These are phyloP conservation scores for Ochropleura plecta DNA, from an alignment of 2,888 invertebrate genomes.

Conservation along the genomic window DNA sequence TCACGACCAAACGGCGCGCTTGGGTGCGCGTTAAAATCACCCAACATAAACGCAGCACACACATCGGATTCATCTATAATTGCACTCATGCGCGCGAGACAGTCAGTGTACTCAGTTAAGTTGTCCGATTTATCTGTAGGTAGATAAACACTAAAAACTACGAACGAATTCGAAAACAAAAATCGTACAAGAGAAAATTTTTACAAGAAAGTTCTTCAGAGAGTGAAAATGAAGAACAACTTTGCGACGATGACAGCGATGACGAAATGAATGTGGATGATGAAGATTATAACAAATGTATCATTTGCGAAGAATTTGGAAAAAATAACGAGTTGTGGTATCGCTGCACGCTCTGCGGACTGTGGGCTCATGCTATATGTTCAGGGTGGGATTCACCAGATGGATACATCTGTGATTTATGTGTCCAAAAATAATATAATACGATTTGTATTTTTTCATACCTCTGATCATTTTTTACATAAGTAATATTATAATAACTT, in stretches of 20 bases:
- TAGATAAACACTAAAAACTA: too few relatives aligned
- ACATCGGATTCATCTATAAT: too few relatives aligned
- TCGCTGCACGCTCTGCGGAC: background rate
- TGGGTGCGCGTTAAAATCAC: too few relatives aligned
- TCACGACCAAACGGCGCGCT: too few relatives aligned
- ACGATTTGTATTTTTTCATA: too few relatives aligned
- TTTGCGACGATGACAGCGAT: background rate
- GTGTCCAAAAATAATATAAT: background rate
- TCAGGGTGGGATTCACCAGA: slow-evolving; percentile 1
- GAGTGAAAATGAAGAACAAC: background rate
- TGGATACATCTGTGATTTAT: background rate
- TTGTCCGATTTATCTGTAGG: too few relatives aligned
- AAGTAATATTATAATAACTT: too few relatives aligned
- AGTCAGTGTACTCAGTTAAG: too few relatives aligned
- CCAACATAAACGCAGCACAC: too few relatives aligned
- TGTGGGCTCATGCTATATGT: background rate
- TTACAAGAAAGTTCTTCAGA: slow-evolving; percentile 2
- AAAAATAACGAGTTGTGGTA: background rate
- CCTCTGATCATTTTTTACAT: too few relatives aligned
- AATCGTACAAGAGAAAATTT: background rate
- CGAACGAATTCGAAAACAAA: too few relatives aligned
- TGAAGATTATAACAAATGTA: background rate
- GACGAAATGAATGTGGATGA: background rate
- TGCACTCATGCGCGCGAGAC: too few relatives aligned
- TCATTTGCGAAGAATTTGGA: background rate